Percentiles rank a stretch among this genome's conserved stretches.
These are phyloP conservation scores for Microcebus tavaratra DNA, from an alignment of 2,113 vertebrate genomes.

Conservation along the genomic window DNA sequence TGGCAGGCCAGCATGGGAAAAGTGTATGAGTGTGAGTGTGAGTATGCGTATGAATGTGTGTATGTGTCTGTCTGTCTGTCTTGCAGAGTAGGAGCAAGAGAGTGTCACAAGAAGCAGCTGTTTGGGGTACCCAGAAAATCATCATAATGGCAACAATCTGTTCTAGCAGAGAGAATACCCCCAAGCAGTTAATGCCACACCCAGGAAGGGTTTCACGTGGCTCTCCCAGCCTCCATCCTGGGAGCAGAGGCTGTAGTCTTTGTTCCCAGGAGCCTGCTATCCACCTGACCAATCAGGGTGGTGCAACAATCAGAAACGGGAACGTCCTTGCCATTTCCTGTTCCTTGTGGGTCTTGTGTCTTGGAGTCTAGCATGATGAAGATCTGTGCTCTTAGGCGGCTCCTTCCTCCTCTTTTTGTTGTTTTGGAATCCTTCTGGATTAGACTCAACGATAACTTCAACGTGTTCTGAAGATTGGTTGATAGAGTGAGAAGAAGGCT, in stretches of 20 bases:
- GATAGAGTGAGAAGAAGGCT: too few species aligned
- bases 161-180: background rate
- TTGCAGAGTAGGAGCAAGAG: background rate
- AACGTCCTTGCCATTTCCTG: background rate
- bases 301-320: constrained; percentile 18
- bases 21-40: background rate
- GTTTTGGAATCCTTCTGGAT: too few species aligned
- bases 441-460: too few species aligned
- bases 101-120: background rate
- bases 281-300: constrained; percentile 54
- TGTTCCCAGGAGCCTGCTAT: constrained; percentile 9
- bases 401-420: too few species aligned
- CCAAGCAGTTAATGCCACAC: background rate
- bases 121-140: background rate
- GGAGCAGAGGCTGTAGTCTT: background rate
- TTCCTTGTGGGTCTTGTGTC: too few species aligned
- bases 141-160: background rate
- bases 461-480: too few species aligned
- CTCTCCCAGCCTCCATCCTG: background rate
- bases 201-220: background rate
- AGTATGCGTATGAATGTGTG: too few species aligned
- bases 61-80: background rate
- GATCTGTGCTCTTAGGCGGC: too few species aligned
- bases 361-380: too few species aligned
- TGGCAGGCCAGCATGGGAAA: background rate